Evolutionary conservation across 1,140 invertebrate genomes (phyloP).

Genomic region (Trichomalopsis sarcophagae): DNA sequence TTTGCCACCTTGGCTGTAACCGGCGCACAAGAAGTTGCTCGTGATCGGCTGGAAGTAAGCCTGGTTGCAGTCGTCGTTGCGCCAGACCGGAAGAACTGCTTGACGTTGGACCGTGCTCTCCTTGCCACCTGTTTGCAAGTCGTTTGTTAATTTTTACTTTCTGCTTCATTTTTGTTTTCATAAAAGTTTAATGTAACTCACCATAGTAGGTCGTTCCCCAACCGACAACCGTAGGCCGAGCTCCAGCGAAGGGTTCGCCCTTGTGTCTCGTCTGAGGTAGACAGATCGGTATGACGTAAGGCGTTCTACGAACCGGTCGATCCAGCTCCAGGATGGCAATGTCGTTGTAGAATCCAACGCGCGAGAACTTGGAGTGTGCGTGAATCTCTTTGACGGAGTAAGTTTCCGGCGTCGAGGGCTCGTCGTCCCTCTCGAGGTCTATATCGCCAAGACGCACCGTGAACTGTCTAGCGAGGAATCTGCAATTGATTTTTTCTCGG

Average conservation of each 20-base stretch:
- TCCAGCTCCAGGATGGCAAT: constrained; percentile 88
- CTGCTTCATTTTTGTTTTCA: neutral
- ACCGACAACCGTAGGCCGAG: constrained; percentile 90
- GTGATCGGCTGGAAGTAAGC: constrained; percentile 95
- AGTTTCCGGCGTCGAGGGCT: constrained; percentile 86
- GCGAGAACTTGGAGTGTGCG: constrained; percentile 87
- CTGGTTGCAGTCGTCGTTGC: constrained; percentile 91
- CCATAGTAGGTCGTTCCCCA: constrained; percentile 93
- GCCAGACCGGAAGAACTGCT: constrained; percentile 91
- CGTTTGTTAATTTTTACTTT: neutral
- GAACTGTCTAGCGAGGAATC: constrained; percentile 90
- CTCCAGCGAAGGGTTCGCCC: constrained; percentile 80
- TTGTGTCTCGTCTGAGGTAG: constrained; percentile 80
- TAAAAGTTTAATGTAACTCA: constrained; percentile 59
- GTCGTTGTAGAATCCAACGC: constrained; percentile 94
- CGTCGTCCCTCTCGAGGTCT: constrained; percentile 87
- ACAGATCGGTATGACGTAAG: constrained; percentile 93
- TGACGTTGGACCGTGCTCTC: constrained; percentile 89
- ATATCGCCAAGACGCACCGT: constrained; percentile 92
- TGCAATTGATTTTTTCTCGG: neutral
- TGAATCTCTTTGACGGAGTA: constrained; percentile 85
- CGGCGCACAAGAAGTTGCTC: constrained; percentile 92
- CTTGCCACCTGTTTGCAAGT: constrained; percentile 78
- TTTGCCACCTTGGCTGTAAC: constrained; percentile 91
- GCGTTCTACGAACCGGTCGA: constrained; percentile 83